Evolutionary conservation across 2,113 vertebrate genomes (phyloP).

Genomic region (Neolamprologus sp.): DNA sequence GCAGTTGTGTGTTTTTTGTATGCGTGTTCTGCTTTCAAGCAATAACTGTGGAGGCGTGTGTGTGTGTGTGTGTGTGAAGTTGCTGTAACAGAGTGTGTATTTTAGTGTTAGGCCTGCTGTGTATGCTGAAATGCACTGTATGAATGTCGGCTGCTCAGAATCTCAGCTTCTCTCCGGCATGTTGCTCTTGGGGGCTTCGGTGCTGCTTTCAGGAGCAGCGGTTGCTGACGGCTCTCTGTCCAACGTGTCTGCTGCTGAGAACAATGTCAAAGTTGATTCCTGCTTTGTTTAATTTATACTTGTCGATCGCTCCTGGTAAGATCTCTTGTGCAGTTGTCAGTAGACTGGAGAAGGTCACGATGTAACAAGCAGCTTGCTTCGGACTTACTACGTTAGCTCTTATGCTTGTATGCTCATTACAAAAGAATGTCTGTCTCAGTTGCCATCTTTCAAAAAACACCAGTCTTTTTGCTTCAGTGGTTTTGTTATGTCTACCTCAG

Average conservation of each 20-base stretch:
- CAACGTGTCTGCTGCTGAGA: background rate
- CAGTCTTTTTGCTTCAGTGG: background rate
- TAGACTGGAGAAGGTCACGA: constrained; percentile 13
- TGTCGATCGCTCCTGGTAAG: background rate
- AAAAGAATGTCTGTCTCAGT: constrained; percentile 20
- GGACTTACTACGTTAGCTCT: background rate
- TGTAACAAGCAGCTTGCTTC: constrained; percentile 10
- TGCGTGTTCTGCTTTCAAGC: constrained; percentile 36
- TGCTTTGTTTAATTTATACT: constrained; percentile 32
- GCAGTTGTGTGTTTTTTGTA: background rate
- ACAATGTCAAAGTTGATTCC: constrained; percentile 18
- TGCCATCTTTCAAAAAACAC: background rate
- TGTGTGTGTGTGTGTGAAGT: background rate
- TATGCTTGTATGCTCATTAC: background rate
- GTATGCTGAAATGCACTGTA: constrained; percentile 5
- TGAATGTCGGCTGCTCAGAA: constrained; percentile 11
- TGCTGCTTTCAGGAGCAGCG: constrained; percentile 27
- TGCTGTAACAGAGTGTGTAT: constrained; percentile 25
- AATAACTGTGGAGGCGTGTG: constrained; percentile 28
- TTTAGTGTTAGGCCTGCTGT: constrained; percentile 17
- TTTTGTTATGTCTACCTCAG: constrained; percentile 66
- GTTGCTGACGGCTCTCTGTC: background rate
- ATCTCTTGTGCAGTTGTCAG: constrained; percentile 31
- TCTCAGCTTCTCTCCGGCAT: background rate
- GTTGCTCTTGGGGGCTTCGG: background rate